Conservation (phyloP, 2,113 vertebrate species). For the Misgurnus anguillicaudatus region DNA sequence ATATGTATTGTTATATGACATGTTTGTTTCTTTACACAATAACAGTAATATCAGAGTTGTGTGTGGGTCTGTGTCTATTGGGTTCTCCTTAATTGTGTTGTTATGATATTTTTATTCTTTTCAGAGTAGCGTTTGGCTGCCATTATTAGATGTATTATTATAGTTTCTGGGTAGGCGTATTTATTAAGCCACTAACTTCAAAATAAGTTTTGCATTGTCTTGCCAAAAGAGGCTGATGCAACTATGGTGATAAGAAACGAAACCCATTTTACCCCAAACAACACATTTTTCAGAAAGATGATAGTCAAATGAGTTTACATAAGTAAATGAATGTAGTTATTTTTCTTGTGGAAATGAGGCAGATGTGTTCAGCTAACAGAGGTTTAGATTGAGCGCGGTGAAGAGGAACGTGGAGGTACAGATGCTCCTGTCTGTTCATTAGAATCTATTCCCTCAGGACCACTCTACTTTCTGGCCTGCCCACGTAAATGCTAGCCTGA, state of each 20-base stretch:
- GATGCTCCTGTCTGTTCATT: slow-evolving; percentile 67
- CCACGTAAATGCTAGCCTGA: slow-evolving; percentile 55
- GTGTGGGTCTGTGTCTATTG: too few relatives aligned
- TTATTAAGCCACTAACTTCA: neutral
- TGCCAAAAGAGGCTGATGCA: neutral
- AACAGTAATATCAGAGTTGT: too few relatives aligned
- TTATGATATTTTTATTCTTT: neutral
- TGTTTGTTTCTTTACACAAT: too few relatives aligned
- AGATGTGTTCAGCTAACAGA: slow-evolving; percentile 55
- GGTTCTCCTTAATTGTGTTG: neutral
- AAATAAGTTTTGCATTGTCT: neutral
- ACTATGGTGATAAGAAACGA: neutral
- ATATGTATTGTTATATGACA: too few relatives aligned
- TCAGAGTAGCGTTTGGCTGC: neutral
- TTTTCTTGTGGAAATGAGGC: slow-evolving; percentile 56
- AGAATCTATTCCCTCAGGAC: slow-evolving; percentile 62
- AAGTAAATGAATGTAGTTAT: slow-evolving; percentile 55
- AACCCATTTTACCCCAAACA: slow-evolving; percentile 48
- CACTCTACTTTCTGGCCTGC: slow-evolving; percentile 56
- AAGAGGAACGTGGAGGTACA: slow-evolving; percentile 61
- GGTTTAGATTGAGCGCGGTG: slow-evolving; percentile 54
- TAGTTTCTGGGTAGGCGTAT: neutral
- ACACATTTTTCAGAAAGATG: slow-evolving; percentile 46
- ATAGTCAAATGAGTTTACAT: slow-evolving; percentile 50
- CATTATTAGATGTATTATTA: neutral